Base-by-base conservation (phyloP, 1,140 invertebrate genomes). In the Drosophila insularis region DNA sequence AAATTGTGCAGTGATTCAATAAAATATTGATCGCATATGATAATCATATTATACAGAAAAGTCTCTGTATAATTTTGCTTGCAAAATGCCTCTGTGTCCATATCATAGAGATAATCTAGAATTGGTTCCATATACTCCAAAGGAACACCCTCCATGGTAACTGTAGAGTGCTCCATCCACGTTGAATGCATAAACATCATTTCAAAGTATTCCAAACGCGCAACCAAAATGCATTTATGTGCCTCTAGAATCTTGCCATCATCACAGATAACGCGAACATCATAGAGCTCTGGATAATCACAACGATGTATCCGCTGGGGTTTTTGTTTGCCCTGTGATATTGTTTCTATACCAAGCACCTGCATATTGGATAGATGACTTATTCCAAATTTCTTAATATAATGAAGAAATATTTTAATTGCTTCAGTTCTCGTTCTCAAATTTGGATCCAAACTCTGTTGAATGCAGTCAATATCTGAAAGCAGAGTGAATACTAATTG, bases 121-220 rank as follows among this genome's bases (percentile, higher is more conserved):
- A 95, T 85, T 17, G 93, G 92, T 66, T 93, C 91, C 72, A 95
- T 91, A 35, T 91, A 92, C 61, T 91, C 91, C 4, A 65, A 14
- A 6, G 91, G 81, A 32, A 92, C 76, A 1, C 79, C 80, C 14
- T 66, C 79, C 60, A 92, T 81, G 37, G 77, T 89, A 2, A 92
- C 78, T 0, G 71, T 80, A 61, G 90, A 91, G 80, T 94, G 94
- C 85, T 95, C 94, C 31, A 93, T 92, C 95, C 96, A 96, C 31
- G 93, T 21, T 21, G 43, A 93, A 66, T 93, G 92, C 40, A 93
- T 93, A 63, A 96, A 93, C 95, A 96, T 95, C 87, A 94, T 94
- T 60, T 93, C 92, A 90, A 96, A 96, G 90, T 96, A 96, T 63
- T 96, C 95, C 8, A 95, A 87, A 68, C 95, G 90, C 5, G 95